phyloP scores from a whole-genome alignment of 2,113 vertebrate species.

The Sebastes schlegelii region DNA sequence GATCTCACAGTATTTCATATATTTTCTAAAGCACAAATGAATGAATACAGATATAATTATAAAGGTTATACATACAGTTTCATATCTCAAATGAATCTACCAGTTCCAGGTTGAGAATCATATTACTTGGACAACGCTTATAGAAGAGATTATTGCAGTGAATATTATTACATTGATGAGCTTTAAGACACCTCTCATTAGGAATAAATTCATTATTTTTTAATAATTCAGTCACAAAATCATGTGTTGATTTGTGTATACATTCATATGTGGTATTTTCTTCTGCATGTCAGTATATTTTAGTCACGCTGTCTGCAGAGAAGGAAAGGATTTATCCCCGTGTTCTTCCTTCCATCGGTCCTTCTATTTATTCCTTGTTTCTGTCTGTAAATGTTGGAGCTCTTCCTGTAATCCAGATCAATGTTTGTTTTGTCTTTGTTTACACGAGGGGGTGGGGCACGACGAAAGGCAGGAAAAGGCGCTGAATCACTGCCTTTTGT shows the following conservation, averaged over 20 bases:
- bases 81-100: background rate
- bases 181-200: background rate
- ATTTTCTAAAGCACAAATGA: background rate
- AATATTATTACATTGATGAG: background rate
- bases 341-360: slow-evolving; percentile 14
- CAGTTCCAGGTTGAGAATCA: background rate
- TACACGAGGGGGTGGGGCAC: slow-evolving; percentile 37
- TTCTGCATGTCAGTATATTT: background rate
- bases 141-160: background rate
- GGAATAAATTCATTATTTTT: background rate
- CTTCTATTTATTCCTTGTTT: slow-evolving; percentile 41
- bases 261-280: background rate
- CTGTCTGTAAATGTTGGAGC: slow-evolving; percentile 15
- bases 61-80: background rate
- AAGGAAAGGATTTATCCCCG: background rate
- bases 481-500: slow-evolving; percentile 63
- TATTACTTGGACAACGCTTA: background rate
- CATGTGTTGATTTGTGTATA: background rate
- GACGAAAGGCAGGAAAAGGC: slow-evolving; percentile 41
- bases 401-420: slow-evolving; percentile 23
- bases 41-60: background rate
- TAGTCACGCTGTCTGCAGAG: background rate
- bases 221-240: slow-evolving; percentile 10
- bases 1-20: background rate
- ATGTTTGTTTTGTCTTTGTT: slow-evolving; percentile 51